Conservation (phyloP, 2,113 vertebrate genomes). For the Nycticryphes semicollaris region DNA sequence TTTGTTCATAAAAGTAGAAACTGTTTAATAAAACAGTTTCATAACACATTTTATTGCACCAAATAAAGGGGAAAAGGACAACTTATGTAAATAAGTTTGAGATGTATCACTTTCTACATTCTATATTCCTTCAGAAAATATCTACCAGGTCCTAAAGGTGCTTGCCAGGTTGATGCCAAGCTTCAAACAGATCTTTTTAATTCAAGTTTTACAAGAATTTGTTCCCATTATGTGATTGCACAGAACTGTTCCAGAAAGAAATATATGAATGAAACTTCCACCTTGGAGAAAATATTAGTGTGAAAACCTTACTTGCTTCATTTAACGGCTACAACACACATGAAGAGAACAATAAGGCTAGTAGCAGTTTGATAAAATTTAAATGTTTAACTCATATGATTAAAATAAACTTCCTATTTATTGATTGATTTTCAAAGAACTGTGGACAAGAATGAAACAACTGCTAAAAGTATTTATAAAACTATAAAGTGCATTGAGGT, state of each 20-base stretch:
- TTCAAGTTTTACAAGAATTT: neutral
- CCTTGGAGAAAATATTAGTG: neutral
- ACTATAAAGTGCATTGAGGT: neutral
- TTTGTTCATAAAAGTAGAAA: neutral
- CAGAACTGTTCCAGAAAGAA: neutral
- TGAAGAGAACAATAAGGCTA: neutral
- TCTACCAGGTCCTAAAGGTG: neutral
- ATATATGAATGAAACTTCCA: neutral
- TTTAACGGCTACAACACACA: neutral
- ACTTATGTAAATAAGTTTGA: neutral
- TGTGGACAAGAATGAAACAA: neutral
- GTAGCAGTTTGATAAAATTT: neutral
- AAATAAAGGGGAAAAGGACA: neutral
- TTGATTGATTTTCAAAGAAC: neutral
- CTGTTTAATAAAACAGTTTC: neutral
- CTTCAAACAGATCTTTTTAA: neutral
- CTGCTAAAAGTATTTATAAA: neutral
- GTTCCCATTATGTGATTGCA: neutral
- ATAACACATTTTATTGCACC: neutral
- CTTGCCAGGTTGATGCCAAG: neutral
- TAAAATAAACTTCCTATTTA: neutral
- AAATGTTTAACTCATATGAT: neutral
- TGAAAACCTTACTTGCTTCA: neutral
- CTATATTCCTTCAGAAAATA: neutral
- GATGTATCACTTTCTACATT: neutral